Evolutionary conservation across 2,113 vertebrate species (phyloP).

Genomic region (Etheostoma cragini): DNA sequence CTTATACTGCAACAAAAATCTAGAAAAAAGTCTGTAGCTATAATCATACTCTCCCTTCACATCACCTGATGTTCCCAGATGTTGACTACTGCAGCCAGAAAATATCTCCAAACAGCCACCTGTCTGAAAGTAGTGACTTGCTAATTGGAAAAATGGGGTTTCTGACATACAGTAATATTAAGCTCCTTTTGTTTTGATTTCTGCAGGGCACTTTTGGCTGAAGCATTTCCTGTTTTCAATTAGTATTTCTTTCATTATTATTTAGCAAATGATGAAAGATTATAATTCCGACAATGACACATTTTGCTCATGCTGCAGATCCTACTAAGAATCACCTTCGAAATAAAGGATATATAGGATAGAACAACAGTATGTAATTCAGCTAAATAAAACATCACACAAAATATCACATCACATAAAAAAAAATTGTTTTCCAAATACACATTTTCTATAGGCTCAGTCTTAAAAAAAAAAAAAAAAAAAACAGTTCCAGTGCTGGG

Average conservation of each 20-base stretch:
- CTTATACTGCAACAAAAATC: not conserved
- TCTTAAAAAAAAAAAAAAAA: too few species aligned
- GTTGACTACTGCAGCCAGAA: slow-evolving; percentile 1
- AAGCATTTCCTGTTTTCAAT: not conserved
- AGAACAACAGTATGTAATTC: too few species aligned
- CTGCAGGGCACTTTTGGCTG: not conserved
- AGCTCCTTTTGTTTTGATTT: not conserved
- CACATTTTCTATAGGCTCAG: too few species aligned
- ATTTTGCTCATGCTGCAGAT: not conserved
- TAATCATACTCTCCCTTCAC: not conserved
- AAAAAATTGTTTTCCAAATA: too few species aligned
- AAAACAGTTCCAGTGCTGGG: too few species aligned
- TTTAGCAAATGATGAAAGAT: not conserved
- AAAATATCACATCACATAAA: too few species aligned
- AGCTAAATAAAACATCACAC: too few species aligned
- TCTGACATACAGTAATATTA: not conserved
- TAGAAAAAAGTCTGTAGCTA: not conserved
- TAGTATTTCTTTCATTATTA: too few species aligned
- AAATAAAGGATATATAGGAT: too few species aligned
- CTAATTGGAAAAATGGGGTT: not conserved
- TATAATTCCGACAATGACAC: not conserved
- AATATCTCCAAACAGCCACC: not conserved
- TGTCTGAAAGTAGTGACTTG: not conserved
- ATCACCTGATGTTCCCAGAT: slow-evolving; percentile 23
- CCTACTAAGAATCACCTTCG: not conserved